Conservation (phyloP, 2,888 invertebrate species). For the Apotomis betuletana region DNA sequence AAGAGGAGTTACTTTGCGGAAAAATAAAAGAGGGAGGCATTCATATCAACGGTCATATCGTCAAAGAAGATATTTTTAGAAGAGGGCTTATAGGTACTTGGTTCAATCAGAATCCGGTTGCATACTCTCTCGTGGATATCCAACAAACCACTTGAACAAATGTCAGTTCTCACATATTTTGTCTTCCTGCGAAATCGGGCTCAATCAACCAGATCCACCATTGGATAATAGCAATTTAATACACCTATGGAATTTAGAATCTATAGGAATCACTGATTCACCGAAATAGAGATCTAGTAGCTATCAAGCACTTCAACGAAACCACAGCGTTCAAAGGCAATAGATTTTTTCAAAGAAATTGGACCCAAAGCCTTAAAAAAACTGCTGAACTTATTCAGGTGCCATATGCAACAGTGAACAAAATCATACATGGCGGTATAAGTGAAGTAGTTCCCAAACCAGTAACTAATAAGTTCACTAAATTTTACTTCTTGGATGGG, state of each 20-base stretch:
- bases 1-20: neutral
- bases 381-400: no score
- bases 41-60: conserved; percentile 42
- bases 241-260: conserved; percentile 46
- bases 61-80: conserved; percentile 34
- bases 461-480: no score
- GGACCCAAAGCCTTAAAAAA: no score
- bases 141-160: neutral
- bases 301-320: neutral
- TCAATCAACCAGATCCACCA: conserved; percentile 43
- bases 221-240: conserved; percentile 35
- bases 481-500: no score
- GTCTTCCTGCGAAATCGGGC: neutral
- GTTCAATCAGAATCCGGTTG: conserved; percentile 45
- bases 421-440: no score
- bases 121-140: conserved; percentile 40
- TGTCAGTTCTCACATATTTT: conserved; percentile 43
- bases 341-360: no score
- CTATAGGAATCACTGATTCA: conserved; percentile 47
- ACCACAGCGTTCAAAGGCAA: no score
- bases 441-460: no score
- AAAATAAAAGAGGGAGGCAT: conserved; percentile 2
- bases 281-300: conserved; percentile 36
- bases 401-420: no score
- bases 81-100: conserved; percentile 40